Percentiles rank a stretch among this genome's conserved stretches.
Conservation (phyloP, 2,888 invertebrate species). For the Campoplex nolae region DNA sequence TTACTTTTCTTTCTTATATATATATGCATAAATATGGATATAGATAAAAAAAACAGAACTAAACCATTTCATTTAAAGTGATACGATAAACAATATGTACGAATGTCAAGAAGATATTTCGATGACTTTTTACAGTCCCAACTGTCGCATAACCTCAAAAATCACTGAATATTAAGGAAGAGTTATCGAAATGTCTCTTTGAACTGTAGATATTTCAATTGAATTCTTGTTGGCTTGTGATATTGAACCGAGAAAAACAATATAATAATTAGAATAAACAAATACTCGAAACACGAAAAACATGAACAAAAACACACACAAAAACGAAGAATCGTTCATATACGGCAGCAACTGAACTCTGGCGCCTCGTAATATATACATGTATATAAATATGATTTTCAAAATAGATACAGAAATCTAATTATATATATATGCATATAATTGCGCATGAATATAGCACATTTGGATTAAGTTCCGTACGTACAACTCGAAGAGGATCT, state of each 20-base stretch:
- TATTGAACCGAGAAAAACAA: slow-evolving; percentile 61
- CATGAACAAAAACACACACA: slow-evolving; percentile 35
- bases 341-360: slow-evolving; percentile 53
- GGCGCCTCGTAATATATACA: slow-evolving; percentile 21
- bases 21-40: not conserved
- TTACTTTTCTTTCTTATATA: not conserved
- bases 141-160: not conserved
- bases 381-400: slow-evolving; percentile 3
- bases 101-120: slow-evolving; percentile 19
- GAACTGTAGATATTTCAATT: slow-evolving; percentile 58
- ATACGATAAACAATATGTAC: not conserved
- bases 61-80: not conserved
- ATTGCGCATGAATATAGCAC: slow-evolving; percentile 39
- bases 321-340: slow-evolving; percentile 55
- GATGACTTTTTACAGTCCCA: not conserved
- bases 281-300: slow-evolving; percentile 19
- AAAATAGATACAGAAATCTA: not conserved
- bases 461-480: slow-evolving; percentile 46
- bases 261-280: slow-evolving; percentile 36
- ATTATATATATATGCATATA: not conserved
- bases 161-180: slow-evolving; percentile 7
- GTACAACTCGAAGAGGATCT: slow-evolving; percentile 17
- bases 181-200: slow-evolving; percentile 52
- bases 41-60: not conserved
- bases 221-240: slow-evolving; percentile 74